Evolutionary conservation across 2,888 invertebrate genomes (phyloP), one percentile per base, ranked within the genome.

Genomic region (Drosophila aldrichi): DNA sequence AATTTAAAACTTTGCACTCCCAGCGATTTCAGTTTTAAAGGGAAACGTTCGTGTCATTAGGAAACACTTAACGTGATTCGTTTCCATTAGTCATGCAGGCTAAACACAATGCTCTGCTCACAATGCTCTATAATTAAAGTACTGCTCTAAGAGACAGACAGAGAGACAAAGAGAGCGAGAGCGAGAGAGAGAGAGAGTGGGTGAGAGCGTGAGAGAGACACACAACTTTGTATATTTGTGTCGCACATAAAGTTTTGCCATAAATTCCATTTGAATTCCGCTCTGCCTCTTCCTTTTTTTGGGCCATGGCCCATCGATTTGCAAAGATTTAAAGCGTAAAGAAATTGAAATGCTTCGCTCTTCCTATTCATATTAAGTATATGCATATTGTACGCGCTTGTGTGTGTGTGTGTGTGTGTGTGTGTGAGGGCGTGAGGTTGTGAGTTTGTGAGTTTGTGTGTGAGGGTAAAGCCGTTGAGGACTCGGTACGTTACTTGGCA

Each of bases 261-360:
- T 74, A 71, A 78, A 81, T 79, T 79, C 65, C 65, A 74, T 74
- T 81, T 69, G 59, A 70, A 76, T 76, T 60, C 74, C 79, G 57
- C 55, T 72, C 62, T 41, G 76, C 56, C 52, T 34, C 29, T 48
- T 29, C 29, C 29, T 18, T 46, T 57, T 70, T 72, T 74, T 59
- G 71, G 72, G 57, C 66, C 77, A 80, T 64, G 77, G 71, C 61
- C 71, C 65, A 79, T 78, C 81, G 80, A 78, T 78, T 78, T 77
- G 77, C 64, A 41, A 81, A 73, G 71, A 71, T 81, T 81, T 68
- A 80, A 76, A 80, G 77, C 77, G 77, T 71, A 54, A 81, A 73
- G 72, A 81, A 77, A 72, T 76, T 79, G 71, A 81, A 77, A 66
- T 76, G 72, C 72, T 68, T 41, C 48, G 40, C 64, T 71, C 67